Percentiles rank a stretch among this genome's conserved stretches.
Evolutionary conservation across 2,113 vertebrate species (phyloP).

Genomic region (Psephotus haematonotus): DNA sequence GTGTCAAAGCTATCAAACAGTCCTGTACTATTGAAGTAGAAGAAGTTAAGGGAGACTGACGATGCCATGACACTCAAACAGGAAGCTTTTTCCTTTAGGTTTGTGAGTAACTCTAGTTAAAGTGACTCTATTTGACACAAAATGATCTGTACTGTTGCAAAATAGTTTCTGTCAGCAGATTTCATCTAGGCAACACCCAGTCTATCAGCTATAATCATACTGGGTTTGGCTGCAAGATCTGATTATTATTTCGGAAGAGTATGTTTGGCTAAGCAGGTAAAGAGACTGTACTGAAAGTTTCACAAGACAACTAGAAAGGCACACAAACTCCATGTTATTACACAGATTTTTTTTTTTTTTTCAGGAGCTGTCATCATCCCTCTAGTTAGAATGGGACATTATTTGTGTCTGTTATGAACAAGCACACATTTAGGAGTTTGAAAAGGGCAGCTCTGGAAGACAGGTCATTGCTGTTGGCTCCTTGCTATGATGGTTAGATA

Average conservation of each 20-base stretch:
- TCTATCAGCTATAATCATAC: neutral
- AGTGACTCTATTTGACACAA: conserved; percentile 9
- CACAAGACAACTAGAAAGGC: neutral
- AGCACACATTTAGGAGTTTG: neutral
- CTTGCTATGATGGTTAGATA: neutral
- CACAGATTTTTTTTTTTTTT: neutral
- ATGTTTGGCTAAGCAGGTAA: neutral
- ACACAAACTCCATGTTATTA: neutral
- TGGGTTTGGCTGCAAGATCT: neutral
- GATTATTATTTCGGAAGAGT: neutral
- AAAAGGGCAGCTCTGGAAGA: neutral
- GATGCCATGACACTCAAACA: neutral
- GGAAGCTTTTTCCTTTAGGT: neutral
- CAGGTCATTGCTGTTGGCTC: neutral
- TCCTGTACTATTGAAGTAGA: neutral
- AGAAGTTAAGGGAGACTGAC: neutral
- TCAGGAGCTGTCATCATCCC: neutral
- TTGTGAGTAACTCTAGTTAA: neutral
- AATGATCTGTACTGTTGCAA: neutral
- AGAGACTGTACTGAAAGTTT: neutral
- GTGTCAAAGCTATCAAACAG: neutral
- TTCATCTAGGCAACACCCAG: neutral
- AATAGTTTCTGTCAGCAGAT: conserved; percentile 34
- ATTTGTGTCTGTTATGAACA: neutral
- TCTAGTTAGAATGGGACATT: neutral